These are phyloP conservation scores for Drosophila willistoni DNA, from an alignment of 1,140 invertebrate species.

Conservation along the genomic window DNA sequence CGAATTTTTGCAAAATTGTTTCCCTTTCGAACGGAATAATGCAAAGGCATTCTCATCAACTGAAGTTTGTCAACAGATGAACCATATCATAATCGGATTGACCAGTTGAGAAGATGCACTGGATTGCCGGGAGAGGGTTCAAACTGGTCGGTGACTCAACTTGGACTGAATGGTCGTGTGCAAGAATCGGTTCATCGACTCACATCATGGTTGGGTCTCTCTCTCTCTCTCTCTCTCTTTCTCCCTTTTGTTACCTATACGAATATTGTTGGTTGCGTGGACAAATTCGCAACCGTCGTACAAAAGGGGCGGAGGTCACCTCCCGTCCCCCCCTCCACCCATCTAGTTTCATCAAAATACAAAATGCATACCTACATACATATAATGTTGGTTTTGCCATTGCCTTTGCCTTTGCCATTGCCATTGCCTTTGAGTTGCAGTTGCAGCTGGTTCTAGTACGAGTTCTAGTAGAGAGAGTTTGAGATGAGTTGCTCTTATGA, in stretches of 20 bases:
- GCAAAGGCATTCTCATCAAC: too few species aligned
- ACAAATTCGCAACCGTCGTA: constrained; percentile 2
- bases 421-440: constrained; percentile 1
- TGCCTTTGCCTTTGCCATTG: not conserved
- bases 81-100: constrained; percentile 1
- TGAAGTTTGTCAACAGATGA: not conserved
- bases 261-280: constrained; percentile 18
- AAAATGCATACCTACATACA: constrained; percentile 4
- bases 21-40: too few species aligned
- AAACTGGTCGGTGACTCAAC: not conserved
- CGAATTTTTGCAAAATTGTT: too few species aligned
- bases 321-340: not conserved
- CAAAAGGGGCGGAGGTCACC: not conserved
- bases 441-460: constrained; percentile 1
- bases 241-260: not conserved
- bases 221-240: too few species aligned
- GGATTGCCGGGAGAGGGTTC: not conserved
- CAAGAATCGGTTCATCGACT: constrained; percentile 34
- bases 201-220: constrained; percentile 13
- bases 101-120: constrained; percentile 29
- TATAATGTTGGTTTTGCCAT: constrained; percentile 7
- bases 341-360: constrained; percentile 10
- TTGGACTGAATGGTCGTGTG: constrained; percentile 29
- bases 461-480: constrained; percentile 8
- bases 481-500: constrained; percentile 12